Base-by-base conservation (phyloP, 2,888 invertebrate genomes). In the Ichneumoninae sp. region DNA sequence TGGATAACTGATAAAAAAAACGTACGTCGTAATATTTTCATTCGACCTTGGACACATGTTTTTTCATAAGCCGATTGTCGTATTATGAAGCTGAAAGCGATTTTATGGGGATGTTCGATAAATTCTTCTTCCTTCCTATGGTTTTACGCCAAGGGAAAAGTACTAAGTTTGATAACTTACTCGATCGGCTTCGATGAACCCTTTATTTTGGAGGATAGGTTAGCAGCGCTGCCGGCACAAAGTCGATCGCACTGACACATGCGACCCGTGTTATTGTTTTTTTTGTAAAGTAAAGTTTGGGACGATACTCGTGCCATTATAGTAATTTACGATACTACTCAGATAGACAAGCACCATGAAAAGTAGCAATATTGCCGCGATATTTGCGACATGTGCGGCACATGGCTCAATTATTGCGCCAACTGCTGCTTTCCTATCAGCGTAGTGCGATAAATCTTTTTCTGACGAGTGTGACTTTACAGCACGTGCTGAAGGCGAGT, bases 161-260 rank as follows among this genome's bases (percentile, higher is more conserved):
- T 40, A 40, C 40, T 0, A 3, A 40, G 40, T 40, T 40, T 5
- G 10, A 40, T 33, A 33, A 26, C 50, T 69, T 52, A 71, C 36
- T 2, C 33, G 6, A 5, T 36, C 19, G 54, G 1, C 19, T 70
- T 54, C 19, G 54, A 19, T 36, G 13, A 40, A 40, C 16, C 40
- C 54, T 40, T 36, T 71, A 26, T 57, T 54, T 54, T 36, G 40
- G 5, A n/a, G 1, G 5, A n/a, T 8, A 40, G 40, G 71, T 71
- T 71, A 71, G 57, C 22, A 6, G 36, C 57, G 54, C 54, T 22
- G 8, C 19, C 22, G 22, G 54, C 54, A 19, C 54, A 54, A 54
- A 3, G 10, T 22, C 22, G 22, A 52, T 52, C 54, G 3, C 1
- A 19, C 54, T 19, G 22, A 22, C 54, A 54, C 22, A 54, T 22